Evolutionary conservation across 2,888 invertebrate genomes (phyloP).

Genomic region (Hecatera dysodea): DNA sequence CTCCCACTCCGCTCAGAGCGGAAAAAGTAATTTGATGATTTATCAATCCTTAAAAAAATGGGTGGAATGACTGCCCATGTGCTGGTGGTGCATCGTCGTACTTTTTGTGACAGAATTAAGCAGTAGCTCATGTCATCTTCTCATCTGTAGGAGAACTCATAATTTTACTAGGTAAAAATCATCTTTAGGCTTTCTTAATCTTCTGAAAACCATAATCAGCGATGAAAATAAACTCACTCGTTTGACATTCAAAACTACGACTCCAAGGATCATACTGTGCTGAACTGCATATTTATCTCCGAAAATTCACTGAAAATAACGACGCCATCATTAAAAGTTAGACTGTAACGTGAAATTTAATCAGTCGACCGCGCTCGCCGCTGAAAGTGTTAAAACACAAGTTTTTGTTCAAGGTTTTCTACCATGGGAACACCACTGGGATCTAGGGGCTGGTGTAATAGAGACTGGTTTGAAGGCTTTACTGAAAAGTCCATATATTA

Average conservation of each 20-base stretch:
- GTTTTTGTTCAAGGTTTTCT: constrained; percentile 31
- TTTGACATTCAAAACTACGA: constrained; percentile 40
- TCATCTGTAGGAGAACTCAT: background rate
- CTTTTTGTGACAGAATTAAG: too few species aligned
- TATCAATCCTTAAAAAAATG: too few species aligned
- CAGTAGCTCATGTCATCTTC: too few species aligned
- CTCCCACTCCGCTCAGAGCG: too few species aligned
- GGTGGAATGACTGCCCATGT: too few species aligned
- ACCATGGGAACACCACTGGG: background rate
- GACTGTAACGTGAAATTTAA: constrained; percentile 72
- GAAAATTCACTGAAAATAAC: constrained; percentile 66
- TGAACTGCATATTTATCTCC: constrained; percentile 44
- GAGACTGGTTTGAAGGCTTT: background rate
- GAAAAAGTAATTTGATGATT: too few species aligned
- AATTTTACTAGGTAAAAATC: background rate
- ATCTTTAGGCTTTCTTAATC: background rate
- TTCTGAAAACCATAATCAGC: background rate
- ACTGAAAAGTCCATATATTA: background rate
- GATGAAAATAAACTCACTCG: background rate
- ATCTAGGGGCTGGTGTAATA: constrained; percentile 4
- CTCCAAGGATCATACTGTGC: constrained; percentile 17
- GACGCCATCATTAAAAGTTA: constrained; percentile 76
- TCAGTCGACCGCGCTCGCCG: constrained; percentile 56
- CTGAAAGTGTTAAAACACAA: constrained; percentile 36
- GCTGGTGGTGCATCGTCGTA: too few species aligned